Conservation (phyloP, 2,113 vertebrate genomes). For the Brachyistius frenatus region DNA sequence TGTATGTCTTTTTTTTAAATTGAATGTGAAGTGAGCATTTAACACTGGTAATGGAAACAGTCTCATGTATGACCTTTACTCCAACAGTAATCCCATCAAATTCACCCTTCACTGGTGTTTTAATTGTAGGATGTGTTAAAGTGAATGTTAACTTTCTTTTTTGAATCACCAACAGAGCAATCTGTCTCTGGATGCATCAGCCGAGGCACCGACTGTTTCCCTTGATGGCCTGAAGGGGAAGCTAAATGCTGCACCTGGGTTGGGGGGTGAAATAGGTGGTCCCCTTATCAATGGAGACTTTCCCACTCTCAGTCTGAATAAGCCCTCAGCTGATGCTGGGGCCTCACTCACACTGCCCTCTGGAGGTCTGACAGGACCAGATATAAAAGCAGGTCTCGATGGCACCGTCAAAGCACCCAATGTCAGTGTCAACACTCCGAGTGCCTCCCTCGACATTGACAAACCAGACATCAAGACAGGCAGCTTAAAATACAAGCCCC, state of each 20-base stretch:
- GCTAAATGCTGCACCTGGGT: conserved; percentile 46
- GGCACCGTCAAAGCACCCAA: conserved; percentile 56
- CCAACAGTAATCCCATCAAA: neutral
- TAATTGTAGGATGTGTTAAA: neutral
- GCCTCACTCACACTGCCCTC: conserved; percentile 64
- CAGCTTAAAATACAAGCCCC: conserved; percentile 31
- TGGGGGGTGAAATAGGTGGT: conserved; percentile 47
- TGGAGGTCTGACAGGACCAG: conserved; percentile 57
- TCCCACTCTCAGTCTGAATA: conserved; percentile 62
- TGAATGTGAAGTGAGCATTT: neutral
- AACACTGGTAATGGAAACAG: neutral
- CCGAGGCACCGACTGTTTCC: conserved; percentile 53
- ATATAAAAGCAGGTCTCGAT: conserved; percentile 68
- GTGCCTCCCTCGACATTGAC: conserved; percentile 54
- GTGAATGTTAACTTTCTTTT: neutral
- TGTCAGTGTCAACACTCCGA: conserved; percentile 57
- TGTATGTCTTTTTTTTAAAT: no score
- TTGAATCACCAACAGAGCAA: conserved; percentile 58
- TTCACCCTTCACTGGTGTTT: neutral
- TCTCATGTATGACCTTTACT: neutral
- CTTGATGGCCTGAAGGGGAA: conserved; percentile 59
- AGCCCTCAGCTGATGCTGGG: conserved; percentile 28
- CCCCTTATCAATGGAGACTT: conserved; percentile 67
- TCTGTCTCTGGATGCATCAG: conserved; percentile 48
- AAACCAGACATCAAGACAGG: conserved; percentile 57